These are phyloP conservation scores for Bradypodion pumilum DNA, from an alignment of 2,797 vertebrate species.

Conservation along the genomic window DNA sequence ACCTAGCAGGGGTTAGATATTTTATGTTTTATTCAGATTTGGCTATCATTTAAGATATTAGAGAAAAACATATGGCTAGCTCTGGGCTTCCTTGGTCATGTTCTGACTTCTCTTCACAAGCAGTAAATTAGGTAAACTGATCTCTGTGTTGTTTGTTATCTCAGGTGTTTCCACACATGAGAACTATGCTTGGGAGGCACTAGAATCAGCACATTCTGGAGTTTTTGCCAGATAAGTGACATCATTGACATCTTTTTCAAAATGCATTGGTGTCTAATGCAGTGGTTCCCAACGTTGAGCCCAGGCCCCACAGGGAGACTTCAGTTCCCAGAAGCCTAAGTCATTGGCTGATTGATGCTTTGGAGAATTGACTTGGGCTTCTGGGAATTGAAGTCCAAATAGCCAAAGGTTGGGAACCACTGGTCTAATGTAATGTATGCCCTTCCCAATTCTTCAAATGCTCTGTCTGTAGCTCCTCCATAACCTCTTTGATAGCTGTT, in stretches of 20 bases:
- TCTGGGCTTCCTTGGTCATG: neutral
- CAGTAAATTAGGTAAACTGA: neutral
- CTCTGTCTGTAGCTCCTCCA: neutral
- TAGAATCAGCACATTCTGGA: neutral
- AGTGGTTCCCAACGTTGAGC: too few species aligned
- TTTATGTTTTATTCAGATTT: neutral
- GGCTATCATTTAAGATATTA: neutral
- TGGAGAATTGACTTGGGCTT: too few species aligned
- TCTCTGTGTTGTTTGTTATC: neutral
- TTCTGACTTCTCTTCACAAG: neutral
- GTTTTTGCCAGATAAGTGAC: neutral
- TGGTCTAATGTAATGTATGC: neutral
- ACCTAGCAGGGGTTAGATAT: too few species aligned
- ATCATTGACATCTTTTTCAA: neutral
- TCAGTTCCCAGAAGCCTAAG: too few species aligned
- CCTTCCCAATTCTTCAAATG: neutral
- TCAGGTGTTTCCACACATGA: neutral
- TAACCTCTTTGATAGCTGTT: neutral
- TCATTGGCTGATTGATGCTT: too few species aligned
- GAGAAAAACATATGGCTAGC: neutral
- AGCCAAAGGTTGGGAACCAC: too few species aligned
- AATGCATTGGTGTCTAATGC: neutral
- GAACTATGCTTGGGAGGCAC: neutral
- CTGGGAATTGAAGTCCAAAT: too few species aligned
- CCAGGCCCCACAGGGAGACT: too few species aligned